Evolutionary conservation across 30 jellyfish, hydroid and myxozoan species (phyloP).

Genomic region (Aurelia aurita): DNA sequence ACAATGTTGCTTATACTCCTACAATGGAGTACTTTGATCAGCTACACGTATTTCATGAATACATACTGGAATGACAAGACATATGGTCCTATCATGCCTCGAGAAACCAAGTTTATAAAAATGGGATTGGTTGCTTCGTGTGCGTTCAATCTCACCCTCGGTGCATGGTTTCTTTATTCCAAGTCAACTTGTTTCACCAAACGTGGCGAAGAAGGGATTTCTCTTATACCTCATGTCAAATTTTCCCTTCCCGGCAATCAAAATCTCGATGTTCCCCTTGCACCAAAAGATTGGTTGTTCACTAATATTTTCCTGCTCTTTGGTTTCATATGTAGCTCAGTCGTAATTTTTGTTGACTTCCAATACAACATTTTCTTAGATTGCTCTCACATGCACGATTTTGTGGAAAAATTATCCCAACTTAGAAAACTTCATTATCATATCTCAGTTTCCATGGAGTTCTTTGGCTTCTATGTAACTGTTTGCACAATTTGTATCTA

Average conservation of each 20-base stretch:
- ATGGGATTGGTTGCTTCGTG: slow-evolving; percentile 13
- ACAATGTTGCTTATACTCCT: not conserved
- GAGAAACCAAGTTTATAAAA: not conserved
- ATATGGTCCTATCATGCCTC: not conserved
- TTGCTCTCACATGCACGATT: slow-evolving; percentile 1
- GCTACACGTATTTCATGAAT: not conserved
- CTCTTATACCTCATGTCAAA: not conserved
- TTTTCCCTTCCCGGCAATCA: not conserved
- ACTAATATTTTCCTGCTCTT: slow-evolving; percentile 2
- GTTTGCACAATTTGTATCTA: slow-evolving; percentile 1
- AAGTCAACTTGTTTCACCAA: not conserved
- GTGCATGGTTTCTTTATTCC: slow-evolving; percentile 17
- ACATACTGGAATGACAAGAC: not conserved
- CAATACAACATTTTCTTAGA: not conserved
- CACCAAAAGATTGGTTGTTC: not conserved
- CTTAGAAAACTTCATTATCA: slow-evolving; percentile 1
- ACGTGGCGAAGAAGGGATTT: not conserved
- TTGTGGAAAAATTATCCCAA: not conserved
- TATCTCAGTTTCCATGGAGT: slow-evolving; percentile 12
- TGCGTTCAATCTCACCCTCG: not conserved
- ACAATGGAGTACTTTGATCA: not conserved
- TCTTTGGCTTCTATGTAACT: slow-evolving; percentile 5
- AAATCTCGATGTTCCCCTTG: not conserved
- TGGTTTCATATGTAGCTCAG: not conserved
- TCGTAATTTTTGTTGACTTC: slow-evolving; percentile 3